Conservation (phyloP, 2,113 vertebrate genomes). For the Bubo blakistoni region DNA sequence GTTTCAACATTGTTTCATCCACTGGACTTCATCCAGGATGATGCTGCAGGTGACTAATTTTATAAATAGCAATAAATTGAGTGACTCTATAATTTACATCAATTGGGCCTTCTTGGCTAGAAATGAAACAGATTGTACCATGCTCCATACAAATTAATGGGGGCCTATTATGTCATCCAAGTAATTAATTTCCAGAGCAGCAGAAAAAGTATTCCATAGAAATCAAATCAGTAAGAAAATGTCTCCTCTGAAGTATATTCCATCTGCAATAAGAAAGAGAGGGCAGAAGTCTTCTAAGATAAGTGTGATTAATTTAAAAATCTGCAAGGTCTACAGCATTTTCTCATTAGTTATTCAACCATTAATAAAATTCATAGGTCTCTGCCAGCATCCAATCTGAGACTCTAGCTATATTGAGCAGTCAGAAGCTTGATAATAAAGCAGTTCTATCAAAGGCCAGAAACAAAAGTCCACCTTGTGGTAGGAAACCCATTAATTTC, state of each 20-base stretch:
- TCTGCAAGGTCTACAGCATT: neutral
- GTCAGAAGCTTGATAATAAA: neutral
- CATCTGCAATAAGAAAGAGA: neutral
- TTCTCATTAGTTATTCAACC: slow-evolving; percentile 24
- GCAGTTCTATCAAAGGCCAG: neutral
- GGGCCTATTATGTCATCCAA: neutral
- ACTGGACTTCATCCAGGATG: neutral
- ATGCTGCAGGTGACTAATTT: slow-evolving; percentile 24
- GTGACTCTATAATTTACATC: neutral
- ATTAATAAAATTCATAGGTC: slow-evolving; percentile 21
- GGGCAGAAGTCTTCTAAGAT: slow-evolving; percentile 11
- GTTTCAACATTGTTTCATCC: neutral
- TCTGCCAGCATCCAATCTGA: neutral
- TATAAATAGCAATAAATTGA: slow-evolving; percentile 25
- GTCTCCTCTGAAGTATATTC: neutral
- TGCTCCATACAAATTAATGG: slow-evolving; percentile 13
- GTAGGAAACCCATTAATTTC: neutral
- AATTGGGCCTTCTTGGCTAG: neutral
- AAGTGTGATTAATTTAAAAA: slow-evolving; percentile 27
- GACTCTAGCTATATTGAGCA: neutral
- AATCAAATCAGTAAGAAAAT: slow-evolving; percentile 1
- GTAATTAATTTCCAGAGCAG: slow-evolving; percentile 10
- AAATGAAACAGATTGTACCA: neutral
- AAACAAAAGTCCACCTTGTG: neutral
- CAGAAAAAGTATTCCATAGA: neutral